Percentiles rank a stretch among this genome's conserved stretches.
phyloP scores from a whole-genome alignment of 2,888 invertebrate genomes.

The Chymomyza amoena region DNA sequence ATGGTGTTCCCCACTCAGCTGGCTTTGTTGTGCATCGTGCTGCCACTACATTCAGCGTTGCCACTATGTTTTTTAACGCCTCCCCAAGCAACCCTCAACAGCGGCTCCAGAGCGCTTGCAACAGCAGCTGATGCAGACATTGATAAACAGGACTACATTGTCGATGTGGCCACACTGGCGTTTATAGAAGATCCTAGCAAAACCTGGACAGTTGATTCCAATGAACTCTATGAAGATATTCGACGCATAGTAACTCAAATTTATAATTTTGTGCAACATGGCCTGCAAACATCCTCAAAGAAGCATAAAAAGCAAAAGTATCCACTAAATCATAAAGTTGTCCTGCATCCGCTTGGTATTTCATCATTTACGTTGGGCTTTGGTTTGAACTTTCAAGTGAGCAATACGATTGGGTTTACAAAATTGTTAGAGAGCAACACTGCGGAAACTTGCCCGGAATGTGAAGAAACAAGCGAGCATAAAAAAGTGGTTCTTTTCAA shows the following conservation, averaged over 20 bases:
- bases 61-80: neutral
- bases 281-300: conserved; percentile 24
- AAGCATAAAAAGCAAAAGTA: conserved; percentile 37
- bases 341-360: conserved; percentile 47
- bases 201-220: neutral
- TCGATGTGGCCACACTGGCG: neutral
- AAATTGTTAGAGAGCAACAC: neutral
- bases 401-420: conserved; percentile 35
- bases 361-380: conserved; percentile 51
- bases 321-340: conserved; percentile 22
- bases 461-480: neutral
- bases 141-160: neutral
- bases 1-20: conserved; percentile 5
- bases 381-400: conserved; percentile 45
- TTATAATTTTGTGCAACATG: conserved; percentile 26
- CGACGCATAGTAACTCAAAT: conserved; percentile 27
- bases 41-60: conserved; percentile 1
- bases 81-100: neutral
- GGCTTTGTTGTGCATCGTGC: conserved; percentile 3
- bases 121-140: too few species aligned
- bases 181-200: conserved; percentile 14
- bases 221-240: conserved; percentile 20
- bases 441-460: neutral
- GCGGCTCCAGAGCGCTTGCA: neutral
- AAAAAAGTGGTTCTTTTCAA: too few species aligned